phyloP scores from a whole-genome alignment of 2,888 invertebrate genomes.

The Pollenia angustigena region DNA sequence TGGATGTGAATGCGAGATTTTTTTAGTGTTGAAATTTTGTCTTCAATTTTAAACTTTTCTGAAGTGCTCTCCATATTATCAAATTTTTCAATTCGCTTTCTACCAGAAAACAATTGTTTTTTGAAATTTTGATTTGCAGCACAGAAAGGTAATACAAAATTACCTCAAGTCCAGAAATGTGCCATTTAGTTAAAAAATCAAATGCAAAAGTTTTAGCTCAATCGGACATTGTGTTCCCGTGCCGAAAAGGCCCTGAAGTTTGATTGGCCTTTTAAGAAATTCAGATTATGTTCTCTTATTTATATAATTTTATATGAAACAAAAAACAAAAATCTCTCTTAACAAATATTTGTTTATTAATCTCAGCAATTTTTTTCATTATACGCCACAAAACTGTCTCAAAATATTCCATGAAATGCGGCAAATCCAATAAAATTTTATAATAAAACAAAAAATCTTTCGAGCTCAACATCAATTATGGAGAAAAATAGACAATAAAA shows the following conservation, averaged over 20 bases:
- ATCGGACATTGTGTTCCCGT: too few species aligned
- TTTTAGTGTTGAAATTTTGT: too few species aligned
- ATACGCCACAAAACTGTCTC: neutral
- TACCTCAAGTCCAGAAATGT: too few species aligned
- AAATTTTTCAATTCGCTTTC: too few species aligned
- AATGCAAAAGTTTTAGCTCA: too few species aligned
- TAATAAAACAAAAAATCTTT: neutral
- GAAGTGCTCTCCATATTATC: too few species aligned
- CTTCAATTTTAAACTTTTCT: too few species aligned
- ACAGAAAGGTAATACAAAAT: neutral
- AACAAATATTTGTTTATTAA: neutral
- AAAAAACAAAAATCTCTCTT: neutral
- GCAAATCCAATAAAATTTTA: neutral
- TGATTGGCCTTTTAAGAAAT: too few species aligned
- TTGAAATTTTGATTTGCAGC: neutral
- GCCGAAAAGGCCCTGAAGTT: too few species aligned
- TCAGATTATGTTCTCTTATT: too few species aligned
- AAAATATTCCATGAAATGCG: conserved; percentile 21
- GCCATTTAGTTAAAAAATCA: too few species aligned
- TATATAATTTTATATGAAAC: neutral
- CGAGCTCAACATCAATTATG: neutral
- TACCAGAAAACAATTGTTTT: neutral
- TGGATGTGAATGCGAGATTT: too few species aligned
- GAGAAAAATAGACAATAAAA: neutral
- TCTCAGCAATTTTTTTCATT: neutral